Percentiles rank a stretch among this genome's conserved stretches.
Evolutionary conservation across 2,113 vertebrate genomes (phyloP).

Genomic region (Maccullochella peelii): DNA sequence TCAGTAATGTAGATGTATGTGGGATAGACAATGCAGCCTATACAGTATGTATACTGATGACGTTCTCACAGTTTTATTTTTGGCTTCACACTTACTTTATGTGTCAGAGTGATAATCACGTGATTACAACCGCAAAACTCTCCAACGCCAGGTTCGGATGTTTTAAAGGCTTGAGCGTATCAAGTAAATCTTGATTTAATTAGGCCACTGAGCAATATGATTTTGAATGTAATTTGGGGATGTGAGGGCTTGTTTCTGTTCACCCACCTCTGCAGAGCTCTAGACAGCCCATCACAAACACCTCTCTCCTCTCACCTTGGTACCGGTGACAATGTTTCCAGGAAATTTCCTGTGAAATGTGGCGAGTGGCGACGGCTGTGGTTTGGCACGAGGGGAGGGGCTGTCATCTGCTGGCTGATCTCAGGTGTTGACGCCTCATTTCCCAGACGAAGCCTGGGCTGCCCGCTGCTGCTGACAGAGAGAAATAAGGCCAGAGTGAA

Average conservation of each 20-base stretch:
- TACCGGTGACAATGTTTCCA: slow-evolving; percentile 16
- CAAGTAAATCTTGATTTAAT: slow-evolving; percentile 24
- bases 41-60: neutral
- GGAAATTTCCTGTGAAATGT: slow-evolving; percentile 43
- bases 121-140: slow-evolving; percentile 8
- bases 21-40: neutral
- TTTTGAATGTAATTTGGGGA: slow-evolving; percentile 19
- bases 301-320: slow-evolving; percentile 47
- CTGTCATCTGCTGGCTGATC: slow-evolving; percentile 39
- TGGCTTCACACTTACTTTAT: slow-evolving; percentile 11
- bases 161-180: slow-evolving; percentile 34
- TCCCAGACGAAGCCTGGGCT: slow-evolving; percentile 26
- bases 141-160: neutral
- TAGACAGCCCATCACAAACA: neutral
- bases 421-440: slow-evolving; percentile 64
- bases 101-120: slow-evolving; percentile 28
- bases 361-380: slow-evolving; percentile 17
- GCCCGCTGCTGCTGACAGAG: neutral
- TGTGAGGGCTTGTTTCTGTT: slow-evolving; percentile 8
- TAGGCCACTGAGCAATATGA: neutral
- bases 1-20: neutral
- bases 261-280: slow-evolving; percentile 24
- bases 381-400: slow-evolving; percentile 25
- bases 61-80: slow-evolving; percentile 19
- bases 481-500: slow-evolving; percentile 9